Evolutionary conservation across 2,797 vertebrate genomes (phyloP).

Genomic region (Arvicola amphibius): DNA sequence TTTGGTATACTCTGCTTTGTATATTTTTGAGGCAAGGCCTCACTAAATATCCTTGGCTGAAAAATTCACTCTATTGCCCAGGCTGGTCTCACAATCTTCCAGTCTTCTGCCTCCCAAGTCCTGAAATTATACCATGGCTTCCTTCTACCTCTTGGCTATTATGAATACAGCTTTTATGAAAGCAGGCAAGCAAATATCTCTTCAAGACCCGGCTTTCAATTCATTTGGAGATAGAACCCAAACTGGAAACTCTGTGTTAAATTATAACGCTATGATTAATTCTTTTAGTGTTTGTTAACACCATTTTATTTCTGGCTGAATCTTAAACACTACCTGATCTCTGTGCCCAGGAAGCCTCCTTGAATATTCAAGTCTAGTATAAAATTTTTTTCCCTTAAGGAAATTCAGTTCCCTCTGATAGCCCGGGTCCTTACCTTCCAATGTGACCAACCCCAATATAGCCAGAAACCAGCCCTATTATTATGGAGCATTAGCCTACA

Average conservation of each 20-base stretch:
- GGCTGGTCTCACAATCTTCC: neutral
- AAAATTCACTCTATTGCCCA: neutral
- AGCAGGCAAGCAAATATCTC: neutral
- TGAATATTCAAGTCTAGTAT: neutral
- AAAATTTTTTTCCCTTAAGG: neutral
- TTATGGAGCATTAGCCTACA: neutral
- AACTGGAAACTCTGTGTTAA: neutral
- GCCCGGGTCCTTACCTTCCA: neutral
- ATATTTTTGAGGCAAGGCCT: neutral
- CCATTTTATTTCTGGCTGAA: conserved; percentile 3
- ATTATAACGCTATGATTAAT: neutral
- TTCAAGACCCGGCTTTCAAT: conserved; percentile 12
- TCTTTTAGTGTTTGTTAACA: conserved; percentile 47
- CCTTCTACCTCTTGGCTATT: neutral
- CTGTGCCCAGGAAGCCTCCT: neutral
- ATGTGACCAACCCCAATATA: neutral
- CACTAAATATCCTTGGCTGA: neutral
- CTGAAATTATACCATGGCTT: neutral
- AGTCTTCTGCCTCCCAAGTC: neutral
- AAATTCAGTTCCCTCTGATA: neutral
- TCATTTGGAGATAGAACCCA: neutral
- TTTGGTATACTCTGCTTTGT: neutral
- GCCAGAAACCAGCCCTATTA: neutral
- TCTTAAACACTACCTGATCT: neutral
- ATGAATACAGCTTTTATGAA: neutral